Percentiles rank a stretch among this genome's conserved stretches.
Conservation (phyloP, 2,113 vertebrate genomes). For the Pteruthius melanotis region DNA sequence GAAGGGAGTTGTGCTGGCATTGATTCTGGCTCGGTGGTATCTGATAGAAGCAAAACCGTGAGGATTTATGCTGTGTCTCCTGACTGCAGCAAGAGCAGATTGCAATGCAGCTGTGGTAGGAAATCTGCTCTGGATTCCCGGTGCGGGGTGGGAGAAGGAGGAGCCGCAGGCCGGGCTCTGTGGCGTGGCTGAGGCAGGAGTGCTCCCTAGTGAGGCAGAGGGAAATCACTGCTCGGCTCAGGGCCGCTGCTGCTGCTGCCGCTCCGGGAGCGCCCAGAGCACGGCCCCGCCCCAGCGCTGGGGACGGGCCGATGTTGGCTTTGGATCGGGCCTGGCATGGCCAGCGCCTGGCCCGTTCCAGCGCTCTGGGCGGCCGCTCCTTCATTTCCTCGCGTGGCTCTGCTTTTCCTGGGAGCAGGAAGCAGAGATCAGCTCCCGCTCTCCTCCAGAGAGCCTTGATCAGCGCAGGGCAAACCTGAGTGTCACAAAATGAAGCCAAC, state of each 20-base stretch:
- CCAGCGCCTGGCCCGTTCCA: background rate
- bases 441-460: accelerated
- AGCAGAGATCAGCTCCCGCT: background rate
- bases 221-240: background rate
- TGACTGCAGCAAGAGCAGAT: background rate
- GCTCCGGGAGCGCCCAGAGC: background rate
- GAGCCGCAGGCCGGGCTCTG: background rate
- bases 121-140: background rate
- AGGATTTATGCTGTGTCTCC: background rate
- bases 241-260: background rate
- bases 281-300: background rate
- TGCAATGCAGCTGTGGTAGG: background rate
- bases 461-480: background rate
- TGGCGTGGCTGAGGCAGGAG: background rate
- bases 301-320: background rate
- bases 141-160: background rate
- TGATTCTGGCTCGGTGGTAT: background rate
- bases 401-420: background rate
- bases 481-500: accelerated
- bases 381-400: background rate
- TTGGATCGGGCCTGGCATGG: background rate
- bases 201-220: background rate
- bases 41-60: background rate
- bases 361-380: accelerated
- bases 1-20: background rate